These are phyloP conservation scores for Choristoneura fumiferana DNA, from an alignment of 1,140 invertebrate genomes.

Conservation along the genomic window DNA sequence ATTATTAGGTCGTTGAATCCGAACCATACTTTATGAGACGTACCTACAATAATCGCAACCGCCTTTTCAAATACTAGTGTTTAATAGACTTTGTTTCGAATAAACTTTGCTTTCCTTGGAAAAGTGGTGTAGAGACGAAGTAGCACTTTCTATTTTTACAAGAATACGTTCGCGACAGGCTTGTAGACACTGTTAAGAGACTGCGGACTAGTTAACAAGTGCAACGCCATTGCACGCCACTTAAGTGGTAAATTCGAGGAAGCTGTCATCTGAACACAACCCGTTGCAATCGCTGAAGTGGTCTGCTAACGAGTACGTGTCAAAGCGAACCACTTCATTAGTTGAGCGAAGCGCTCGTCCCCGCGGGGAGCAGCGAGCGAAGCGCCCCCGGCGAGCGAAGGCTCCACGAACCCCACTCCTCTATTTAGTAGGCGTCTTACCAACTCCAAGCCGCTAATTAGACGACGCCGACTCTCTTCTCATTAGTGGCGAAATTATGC, in stretches of 20 bases:
- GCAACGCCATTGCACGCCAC: constrained; percentile 67
- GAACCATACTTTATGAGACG: too few relatives aligned
- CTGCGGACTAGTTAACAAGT: constrained; percentile 66
- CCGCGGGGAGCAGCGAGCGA: constrained; percentile 30
- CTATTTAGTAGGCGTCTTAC: constrained; percentile 74
- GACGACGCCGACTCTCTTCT: constrained; percentile 72
- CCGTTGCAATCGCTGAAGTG: constrained; percentile 66
- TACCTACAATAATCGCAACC: too few relatives aligned
- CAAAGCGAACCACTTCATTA: constrained; percentile 77
- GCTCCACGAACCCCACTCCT: constrained; percentile 33
- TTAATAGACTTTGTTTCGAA: too few relatives aligned
- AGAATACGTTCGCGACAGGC: not conserved
- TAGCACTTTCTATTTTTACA: too few relatives aligned
- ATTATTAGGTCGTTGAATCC: too few relatives aligned
- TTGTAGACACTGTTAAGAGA: constrained; percentile 54
- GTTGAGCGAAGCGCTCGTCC: constrained; percentile 64
- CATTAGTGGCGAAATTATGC: constrained; percentile 77
- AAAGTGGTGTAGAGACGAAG: too few relatives aligned
- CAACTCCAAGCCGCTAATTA: constrained; percentile 70
- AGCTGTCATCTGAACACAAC: constrained; percentile 72
- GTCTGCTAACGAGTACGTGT: constrained; percentile 76
- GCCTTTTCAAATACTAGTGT: too few relatives aligned
- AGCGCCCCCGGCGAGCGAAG: constrained; percentile 21
- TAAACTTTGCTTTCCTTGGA: too few relatives aligned
- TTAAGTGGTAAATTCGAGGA: constrained; percentile 75